Evolutionary conservation across 30 jellyfish, hydroid and myxozoan genomes (phyloP).

Genomic region (Cassiopea andromeda): DNA sequence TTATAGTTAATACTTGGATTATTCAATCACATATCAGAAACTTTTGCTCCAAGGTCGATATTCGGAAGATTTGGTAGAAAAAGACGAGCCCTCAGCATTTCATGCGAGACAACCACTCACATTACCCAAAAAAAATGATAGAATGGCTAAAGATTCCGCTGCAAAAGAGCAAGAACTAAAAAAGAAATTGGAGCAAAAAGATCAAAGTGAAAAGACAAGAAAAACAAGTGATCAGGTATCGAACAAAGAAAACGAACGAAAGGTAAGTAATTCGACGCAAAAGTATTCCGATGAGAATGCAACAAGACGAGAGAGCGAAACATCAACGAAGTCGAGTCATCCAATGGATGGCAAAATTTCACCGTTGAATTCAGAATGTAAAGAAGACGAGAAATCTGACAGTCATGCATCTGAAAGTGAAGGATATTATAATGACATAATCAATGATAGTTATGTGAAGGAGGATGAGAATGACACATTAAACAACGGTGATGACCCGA

Average conservation of each 20-base stretch:
- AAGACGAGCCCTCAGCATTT: neutral
- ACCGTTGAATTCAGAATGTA: neutral
- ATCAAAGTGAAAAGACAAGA: neutral
- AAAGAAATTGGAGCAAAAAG: neutral
- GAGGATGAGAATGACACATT: neutral
- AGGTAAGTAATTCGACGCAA: neutral
- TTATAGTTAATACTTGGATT: too few relatives aligned
- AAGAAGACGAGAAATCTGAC: neutral
- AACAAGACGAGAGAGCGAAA: neutral
- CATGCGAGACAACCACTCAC: neutral
- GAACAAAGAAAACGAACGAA: neutral
- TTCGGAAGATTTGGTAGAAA: slow-evolving; percentile 22
- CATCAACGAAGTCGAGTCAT: neutral
- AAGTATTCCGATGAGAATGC: neutral
- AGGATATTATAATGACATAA: slow-evolving; percentile 29
- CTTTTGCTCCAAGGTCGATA: slow-evolving; percentile 8
- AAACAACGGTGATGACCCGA: slow-evolving; percentile 24
- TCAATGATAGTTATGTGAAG: slow-evolving; percentile 48
- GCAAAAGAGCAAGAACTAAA: neutral
- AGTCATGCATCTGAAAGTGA: slow-evolving; percentile 5
- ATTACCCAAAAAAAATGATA: neutral
- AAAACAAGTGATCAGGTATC: neutral
- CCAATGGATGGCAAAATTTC: neutral
- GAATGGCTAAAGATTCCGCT: neutral
- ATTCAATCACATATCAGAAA: neutral